These are phyloP conservation scores for Hemiscyllium ocellatum DNA, from an alignment of 2,113 vertebrate genomes.

Conservation along the genomic window DNA sequence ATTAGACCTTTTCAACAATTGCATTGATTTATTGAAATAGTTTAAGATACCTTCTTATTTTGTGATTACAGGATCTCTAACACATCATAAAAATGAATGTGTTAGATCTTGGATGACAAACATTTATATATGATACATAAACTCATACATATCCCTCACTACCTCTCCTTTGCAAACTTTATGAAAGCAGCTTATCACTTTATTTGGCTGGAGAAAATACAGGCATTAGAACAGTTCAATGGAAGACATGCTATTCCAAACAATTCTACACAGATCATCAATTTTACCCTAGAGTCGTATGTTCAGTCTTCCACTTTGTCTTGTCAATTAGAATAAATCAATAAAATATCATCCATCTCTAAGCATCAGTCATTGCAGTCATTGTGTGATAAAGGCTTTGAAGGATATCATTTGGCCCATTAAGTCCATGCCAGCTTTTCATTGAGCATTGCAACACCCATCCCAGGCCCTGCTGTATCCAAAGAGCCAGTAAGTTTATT, in stretches of 20 bases:
- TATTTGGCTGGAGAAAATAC: not conserved
- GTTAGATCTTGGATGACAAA: not conserved
- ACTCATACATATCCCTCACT: not conserved
- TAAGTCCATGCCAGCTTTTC: no score
- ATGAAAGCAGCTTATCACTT: not conserved
- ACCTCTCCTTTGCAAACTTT: not conserved
- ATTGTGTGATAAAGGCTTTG: no score
- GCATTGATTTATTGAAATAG: not conserved
- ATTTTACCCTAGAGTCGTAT: not conserved
- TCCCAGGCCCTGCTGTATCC: no score
- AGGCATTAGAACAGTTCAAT: not conserved
- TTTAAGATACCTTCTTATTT: not conserved
- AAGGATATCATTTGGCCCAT: no score
- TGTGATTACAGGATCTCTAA: not conserved
- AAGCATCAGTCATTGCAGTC: no score
- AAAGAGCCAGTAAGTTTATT: no score
- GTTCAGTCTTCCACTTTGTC: not conserved
- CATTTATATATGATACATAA: not conserved
- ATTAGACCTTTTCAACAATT: not conserved
- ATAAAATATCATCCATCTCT: not conserved
- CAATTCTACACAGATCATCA: not conserved
- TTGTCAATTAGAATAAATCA: not conserved
- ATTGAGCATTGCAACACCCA: no score
- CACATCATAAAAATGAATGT: not conserved
- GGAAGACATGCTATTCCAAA: not conserved